Conservation (phyloP, 2,797 vertebrate species). For the Orestias chungarensis region DNA sequence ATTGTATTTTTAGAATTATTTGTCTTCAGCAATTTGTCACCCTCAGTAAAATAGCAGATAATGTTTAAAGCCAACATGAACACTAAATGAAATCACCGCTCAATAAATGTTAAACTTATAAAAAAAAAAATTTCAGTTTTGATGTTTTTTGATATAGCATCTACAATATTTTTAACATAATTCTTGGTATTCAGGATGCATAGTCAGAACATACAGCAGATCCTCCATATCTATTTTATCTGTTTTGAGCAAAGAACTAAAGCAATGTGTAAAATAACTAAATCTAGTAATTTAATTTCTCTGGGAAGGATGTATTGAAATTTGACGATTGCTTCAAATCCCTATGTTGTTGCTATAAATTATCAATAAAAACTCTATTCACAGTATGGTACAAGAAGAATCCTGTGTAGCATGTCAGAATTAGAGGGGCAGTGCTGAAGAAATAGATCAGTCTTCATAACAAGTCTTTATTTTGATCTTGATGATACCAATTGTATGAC, state of each 20-base stretch:
- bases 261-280: background rate
- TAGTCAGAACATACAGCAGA: background rate
- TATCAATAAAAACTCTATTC: conserved; percentile 24
- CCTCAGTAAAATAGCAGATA: no score
- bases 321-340: conserved; percentile 23
- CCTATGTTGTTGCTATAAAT: conserved; percentile 28
- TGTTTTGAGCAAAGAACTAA: background rate
- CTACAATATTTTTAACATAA: background rate
- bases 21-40: no score
- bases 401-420: conserved; percentile 19
- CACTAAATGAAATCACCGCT: background rate
- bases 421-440: conserved; percentile 9
- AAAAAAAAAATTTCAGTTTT: no score
- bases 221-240: background rate
- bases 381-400: conserved; percentile 20
- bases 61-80: background rate
- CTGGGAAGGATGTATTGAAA: background rate
- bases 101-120: no score
- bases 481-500: conserved; percentile 45
- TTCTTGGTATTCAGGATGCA: background rate
- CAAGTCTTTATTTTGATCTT: conserved; percentile 45
- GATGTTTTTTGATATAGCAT: no score
- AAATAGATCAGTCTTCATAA: conserved; percentile 38
- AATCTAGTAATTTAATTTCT: background rate
- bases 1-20: no score